Evolutionary conservation across 2,113 vertebrate species (phyloP).

Genomic region (Furnarius figulus): DNA sequence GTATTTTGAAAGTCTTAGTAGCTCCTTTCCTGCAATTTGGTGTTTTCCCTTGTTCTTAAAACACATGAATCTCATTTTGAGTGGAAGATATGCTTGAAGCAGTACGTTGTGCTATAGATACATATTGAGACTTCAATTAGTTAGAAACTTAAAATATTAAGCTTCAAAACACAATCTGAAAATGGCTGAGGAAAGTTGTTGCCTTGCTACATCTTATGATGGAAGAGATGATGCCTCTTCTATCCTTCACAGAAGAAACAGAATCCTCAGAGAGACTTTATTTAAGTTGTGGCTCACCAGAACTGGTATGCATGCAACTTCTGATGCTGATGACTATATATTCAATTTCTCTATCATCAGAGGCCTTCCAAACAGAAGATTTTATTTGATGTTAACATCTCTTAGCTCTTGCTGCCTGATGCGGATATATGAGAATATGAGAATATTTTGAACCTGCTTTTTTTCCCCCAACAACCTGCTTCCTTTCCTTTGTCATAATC

Average conservation of each 20-base stretch:
- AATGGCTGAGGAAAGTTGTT: neutral
- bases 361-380: neutral
- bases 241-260: neutral
- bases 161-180: neutral
- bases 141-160: neutral
- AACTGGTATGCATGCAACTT: neutral
- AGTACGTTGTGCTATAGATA: neutral
- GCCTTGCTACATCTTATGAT: neutral
- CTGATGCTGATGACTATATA: neutral
- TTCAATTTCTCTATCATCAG: neutral
- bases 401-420: neutral
- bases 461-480: neutral
- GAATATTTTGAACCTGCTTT: neutral
- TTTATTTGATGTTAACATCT: neutral
- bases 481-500: neutral
- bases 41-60: neutral
- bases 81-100: neutral
- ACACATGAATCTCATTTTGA: rapidly evolving
- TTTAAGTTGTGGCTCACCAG: neutral
- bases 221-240: neutral
- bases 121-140: neutral
- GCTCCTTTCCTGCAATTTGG: neutral
- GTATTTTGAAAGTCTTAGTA: neutral
- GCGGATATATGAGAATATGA: neutral
- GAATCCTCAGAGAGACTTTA: neutral